Conservation (phyloP, 2,888 invertebrate species). For the Antitype chi region DNA sequence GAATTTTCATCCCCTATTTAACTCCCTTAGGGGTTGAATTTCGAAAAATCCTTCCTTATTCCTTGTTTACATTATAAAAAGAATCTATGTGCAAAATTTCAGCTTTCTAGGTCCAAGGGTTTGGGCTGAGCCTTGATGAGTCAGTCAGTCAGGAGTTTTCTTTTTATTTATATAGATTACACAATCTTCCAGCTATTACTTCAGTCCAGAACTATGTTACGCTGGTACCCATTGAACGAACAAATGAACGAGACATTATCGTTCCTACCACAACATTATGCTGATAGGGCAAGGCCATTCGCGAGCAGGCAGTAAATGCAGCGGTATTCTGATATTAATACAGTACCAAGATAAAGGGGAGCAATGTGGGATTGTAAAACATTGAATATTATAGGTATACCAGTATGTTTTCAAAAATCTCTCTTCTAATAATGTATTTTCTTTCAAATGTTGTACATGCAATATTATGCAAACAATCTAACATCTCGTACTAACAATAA, state of each 20-base stretch:
- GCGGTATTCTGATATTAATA: slow-evolving; percentile 26
- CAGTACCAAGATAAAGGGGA: slow-evolving; percentile 16
- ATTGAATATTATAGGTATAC: neutral
- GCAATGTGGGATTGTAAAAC: slow-evolving; percentile 2
- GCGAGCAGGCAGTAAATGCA: slow-evolving; percentile 11
- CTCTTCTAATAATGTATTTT: neutral
- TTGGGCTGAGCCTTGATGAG: too few relatives aligned
- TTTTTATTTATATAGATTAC: too few relatives aligned
- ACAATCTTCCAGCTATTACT: slow-evolving; percentile 38
- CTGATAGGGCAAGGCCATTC: slow-evolving; percentile 46
- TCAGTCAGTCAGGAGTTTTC: too few relatives aligned
- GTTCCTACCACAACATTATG: slow-evolving; percentile 40
- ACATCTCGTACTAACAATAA: neutral
- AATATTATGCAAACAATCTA: neutral
- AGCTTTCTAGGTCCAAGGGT: too few relatives aligned
- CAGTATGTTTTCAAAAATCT: neutral
- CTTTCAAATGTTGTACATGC: neutral
- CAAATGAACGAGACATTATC: slow-evolving; percentile 32
- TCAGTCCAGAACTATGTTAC: slow-evolving; percentile 22
- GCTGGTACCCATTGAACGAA: slow-evolving; percentile 28
- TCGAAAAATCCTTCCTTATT: too few relatives aligned
- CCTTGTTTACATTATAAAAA: too few relatives aligned
- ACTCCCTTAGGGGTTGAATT: too few relatives aligned
- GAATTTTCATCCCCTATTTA: too few relatives aligned
- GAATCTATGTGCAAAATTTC: too few relatives aligned